Evolutionary conservation across 2,888 invertebrate species (phyloP).

Genomic region (Priocnemis perturbator): DNA sequence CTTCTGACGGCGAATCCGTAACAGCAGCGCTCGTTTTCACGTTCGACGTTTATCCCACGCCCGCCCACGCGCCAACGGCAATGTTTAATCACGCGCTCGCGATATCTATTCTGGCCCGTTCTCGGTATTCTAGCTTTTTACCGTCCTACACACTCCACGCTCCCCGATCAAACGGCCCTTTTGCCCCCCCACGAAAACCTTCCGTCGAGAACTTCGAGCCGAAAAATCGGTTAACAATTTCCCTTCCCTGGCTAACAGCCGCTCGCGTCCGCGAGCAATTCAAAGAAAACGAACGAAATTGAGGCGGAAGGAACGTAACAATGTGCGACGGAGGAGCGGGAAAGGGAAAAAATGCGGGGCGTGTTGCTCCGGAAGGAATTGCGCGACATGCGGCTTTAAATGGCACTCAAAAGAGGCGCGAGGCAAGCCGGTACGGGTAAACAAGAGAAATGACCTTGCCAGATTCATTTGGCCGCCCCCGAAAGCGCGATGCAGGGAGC

Average conservation of each 20-base stretch:
- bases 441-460: constrained; percentile 48
- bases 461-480: constrained; percentile 25
- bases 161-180: no score
- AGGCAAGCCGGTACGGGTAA: constrained; percentile 28
- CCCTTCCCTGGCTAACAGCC: background rate
- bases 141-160: background rate
- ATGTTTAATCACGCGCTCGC: constrained; percentile 7
- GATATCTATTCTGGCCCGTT: background rate
- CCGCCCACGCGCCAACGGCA: no score
- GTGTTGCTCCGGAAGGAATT: constrained; percentile 1
- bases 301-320: background rate
- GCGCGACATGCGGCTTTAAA: constrained; percentile 3
- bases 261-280: background rate
- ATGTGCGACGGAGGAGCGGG: background rate
- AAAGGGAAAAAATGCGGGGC: background rate
- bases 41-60: no score
- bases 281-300: background rate
- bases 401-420: constrained; percentile 1
- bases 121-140: background rate
- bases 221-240: no score
- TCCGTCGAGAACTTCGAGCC: no score
- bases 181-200: no score
- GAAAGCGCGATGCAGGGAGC: background rate
- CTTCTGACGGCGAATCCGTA: no score
- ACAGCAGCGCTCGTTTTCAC: no score